These are phyloP conservation scores for Carcinoscorpius rotundicauda DNA, from an alignment of 1,140 invertebrate species.

Conservation along the genomic window DNA sequence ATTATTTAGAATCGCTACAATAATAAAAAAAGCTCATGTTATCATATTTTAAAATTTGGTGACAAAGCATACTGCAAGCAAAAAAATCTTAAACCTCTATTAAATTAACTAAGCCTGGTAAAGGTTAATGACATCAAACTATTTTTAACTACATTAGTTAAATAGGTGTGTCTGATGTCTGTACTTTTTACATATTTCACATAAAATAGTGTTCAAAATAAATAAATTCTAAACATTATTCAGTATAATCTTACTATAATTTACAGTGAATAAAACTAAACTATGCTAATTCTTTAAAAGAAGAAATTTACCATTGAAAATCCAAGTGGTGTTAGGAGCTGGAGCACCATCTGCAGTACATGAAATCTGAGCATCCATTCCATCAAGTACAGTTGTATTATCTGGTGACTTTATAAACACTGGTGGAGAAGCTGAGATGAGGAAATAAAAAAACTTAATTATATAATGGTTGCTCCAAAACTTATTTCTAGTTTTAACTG, in stretches of 20 bases:
- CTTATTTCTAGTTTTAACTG: too few relatives aligned
- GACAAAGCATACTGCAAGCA: too few relatives aligned
- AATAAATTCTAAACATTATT: too few relatives aligned
- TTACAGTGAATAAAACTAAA: too few relatives aligned
- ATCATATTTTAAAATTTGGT: too few relatives aligned
- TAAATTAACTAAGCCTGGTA: not conserved
- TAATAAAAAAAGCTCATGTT: too few relatives aligned
- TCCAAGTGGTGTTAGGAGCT: conserved; percentile 81
- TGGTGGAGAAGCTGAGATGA: conserved; percentile 48
- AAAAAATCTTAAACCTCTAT: too few relatives aligned
- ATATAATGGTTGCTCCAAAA: not conserved
- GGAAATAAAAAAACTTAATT: not conserved
- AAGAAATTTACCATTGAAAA: conserved; percentile 58
- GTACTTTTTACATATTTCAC: too few relatives aligned
- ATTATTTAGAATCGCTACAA: too few relatives aligned
- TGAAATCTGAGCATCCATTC: conserved; percentile 72
- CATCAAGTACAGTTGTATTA: conserved; percentile 79
- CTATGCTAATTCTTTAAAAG: not conserved
- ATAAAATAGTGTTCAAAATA: too few relatives aligned
- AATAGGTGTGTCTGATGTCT: not conserved
- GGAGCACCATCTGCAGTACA: conserved; percentile 81
- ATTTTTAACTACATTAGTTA: not conserved
- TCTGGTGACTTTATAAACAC: conserved; percentile 65
- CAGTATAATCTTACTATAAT: too few relatives aligned
- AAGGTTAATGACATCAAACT: not conserved